These are phyloP conservation scores for Agrochola circellaris DNA, from an alignment of 2,888 invertebrate genomes.

Conservation along the genomic window DNA sequence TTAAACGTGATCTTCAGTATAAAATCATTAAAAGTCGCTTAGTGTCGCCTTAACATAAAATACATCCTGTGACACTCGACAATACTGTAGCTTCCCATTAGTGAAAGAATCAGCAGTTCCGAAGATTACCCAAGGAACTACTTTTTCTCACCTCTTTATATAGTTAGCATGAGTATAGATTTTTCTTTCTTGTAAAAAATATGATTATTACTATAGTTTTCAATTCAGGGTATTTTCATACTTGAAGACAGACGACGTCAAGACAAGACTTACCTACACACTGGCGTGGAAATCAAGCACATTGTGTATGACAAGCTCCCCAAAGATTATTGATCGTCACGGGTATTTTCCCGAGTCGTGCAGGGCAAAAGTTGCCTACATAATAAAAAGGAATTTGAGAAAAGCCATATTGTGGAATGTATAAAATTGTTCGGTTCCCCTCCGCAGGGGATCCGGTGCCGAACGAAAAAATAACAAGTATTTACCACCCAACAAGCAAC, in stretches of 20 bases:
- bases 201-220: not conserved
- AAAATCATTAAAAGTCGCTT: too few relatives aligned
- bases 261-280: not conserved
- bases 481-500: slow-evolving; percentile 67
- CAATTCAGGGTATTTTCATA: not conserved
- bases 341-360: not conserved
- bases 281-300: not conserved
- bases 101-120: too few relatives aligned
- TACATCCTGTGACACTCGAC: too few relatives aligned
- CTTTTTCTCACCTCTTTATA: too few relatives aligned
- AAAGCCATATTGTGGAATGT: slow-evolving; percentile 40
- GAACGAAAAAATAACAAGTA: slow-evolving; percentile 43
- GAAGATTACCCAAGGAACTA: too few relatives aligned
- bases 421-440: slow-evolving; percentile 42
- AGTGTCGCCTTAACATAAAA: too few relatives aligned
- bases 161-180: not conserved
- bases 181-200: not conserved
- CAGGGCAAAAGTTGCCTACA: slow-evolving; percentile 8
- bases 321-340: slow-evolving; percentile 2
- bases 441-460: slow-evolving; percentile 24
- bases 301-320: not conserved
- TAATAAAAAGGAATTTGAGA: slow-evolving; percentile 34
- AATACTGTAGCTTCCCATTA: too few relatives aligned
- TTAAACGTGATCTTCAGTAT: too few relatives aligned
- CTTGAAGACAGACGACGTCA: not conserved